Evolutionary conservation across 2,888 invertebrate species (phyloP).

Genomic region (Oxyteleia sp.): DNA sequence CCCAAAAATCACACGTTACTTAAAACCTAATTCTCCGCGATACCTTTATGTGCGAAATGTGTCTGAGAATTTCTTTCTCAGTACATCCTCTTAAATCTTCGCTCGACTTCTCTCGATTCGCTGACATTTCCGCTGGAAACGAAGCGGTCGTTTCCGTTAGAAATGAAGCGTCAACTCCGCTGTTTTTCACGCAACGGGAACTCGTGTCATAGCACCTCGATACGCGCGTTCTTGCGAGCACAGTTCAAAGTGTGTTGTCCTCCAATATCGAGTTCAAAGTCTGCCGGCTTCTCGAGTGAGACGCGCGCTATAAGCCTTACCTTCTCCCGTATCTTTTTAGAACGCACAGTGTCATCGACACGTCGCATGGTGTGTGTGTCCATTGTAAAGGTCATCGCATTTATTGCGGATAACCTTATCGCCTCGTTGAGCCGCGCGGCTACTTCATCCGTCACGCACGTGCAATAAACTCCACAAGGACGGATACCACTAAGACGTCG

Average conservation of each 20-base stretch:
- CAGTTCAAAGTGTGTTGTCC: conserved; percentile 78
- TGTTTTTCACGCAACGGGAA: conserved; percentile 27
- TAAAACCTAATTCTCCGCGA: no score
- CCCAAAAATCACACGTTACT: no score
- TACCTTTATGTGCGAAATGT: no score
- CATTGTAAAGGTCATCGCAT: conserved; percentile 84
- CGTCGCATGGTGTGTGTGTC: conserved; percentile 77
- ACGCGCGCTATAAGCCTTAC: conserved; percentile 76
- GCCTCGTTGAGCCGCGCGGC: conserved; percentile 64
- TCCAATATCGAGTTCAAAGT: conserved; percentile 76
- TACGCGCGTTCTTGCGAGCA: conserved; percentile 35
- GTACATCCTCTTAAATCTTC: no score
- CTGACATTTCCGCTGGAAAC: neutral
- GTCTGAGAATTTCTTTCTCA: no score
- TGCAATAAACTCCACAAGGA: conserved; percentile 64
- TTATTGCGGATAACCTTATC: conserved; percentile 83
- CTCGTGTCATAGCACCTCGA: conserved; percentile 32
- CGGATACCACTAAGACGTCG: conserved; percentile 40
- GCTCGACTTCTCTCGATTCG: neutral
- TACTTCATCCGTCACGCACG: conserved; percentile 55
- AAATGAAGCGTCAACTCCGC: neutral
- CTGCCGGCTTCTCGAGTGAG: conserved; percentile 64
- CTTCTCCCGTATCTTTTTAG: conserved; percentile 82
- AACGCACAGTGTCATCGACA: conserved; percentile 82
- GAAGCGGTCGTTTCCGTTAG: conserved; percentile 4